Base-by-base conservation (phyloP, 2,113 vertebrate genomes). In the Prionailurus viverrinus region DNA sequence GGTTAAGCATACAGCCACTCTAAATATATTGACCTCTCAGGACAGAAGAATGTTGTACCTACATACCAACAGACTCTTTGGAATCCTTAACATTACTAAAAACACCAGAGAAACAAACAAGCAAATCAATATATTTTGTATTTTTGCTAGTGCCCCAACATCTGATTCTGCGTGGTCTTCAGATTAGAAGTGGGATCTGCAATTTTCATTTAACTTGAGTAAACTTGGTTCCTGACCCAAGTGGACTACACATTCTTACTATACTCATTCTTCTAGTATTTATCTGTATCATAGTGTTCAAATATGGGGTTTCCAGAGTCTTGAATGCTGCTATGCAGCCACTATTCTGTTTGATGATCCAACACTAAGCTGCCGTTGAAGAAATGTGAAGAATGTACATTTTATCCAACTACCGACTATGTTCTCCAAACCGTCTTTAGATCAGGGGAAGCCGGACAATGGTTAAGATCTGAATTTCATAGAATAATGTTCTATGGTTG, bases 401-500 rank as follows among this genome's bases (percentile, higher is more conserved):
- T 78, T 48, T 48, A 23, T 80, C 61, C 58, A 58, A 18, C 58
- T 55, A 84, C 48, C 36, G 36, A 74, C 45, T 69, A 25, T 66
- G 25, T 91, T 85, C 41, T 92, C 33, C 53, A 87, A 87, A 39
- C 14, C 58, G 4, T 73, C 53, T 53, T 73, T 92, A 63, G 25
- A 63, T 74, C 16, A 65, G 6, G 91, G 73, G 51, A 80, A 63
- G 39, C 27, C 0, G 3, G 25, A 61, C 12, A 61, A 45, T 65
- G 74, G 41, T 18, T 33, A 73, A 73, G 18, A 81, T 39, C 45
- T 95, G 69, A 91, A 69, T 85, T 95, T 84, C 48, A 76, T 14
- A 83, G 66, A 89, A 89, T 89, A 95, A 63, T 89, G 31, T n/a
- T 31, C 41, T 29, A 18, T n/a, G 29, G 78, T 48, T 95, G 78